Evolutionary conservation across 2,888 invertebrate genomes (phyloP), one percentile per base, ranked within the genome.

Genomic region (Podotricha telesiphe): DNA sequence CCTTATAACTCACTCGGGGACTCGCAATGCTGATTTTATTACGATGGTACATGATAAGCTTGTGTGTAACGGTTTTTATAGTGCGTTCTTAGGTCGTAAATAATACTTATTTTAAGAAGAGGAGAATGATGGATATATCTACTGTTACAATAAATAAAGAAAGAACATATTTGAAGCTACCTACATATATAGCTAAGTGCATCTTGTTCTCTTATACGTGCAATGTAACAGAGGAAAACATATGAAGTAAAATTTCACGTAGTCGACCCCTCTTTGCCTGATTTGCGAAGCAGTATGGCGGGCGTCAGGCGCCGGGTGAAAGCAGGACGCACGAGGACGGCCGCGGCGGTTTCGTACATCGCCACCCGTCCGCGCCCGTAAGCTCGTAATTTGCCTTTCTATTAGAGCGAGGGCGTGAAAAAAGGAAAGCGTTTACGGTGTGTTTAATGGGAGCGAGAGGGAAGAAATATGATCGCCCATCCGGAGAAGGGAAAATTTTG

Each of bases 381-480:
- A 93, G 91, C 92, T 92, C 92, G 92, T 93, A 92, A 93, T 93
- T 93, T 92, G 93, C 92, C 93, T 93, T 93, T 93, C 93, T 93
- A 93, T 93, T 93, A 93, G 90, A 92, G 87, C 84, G 91, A 92
- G 93, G 93, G 93, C 92, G 93, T 93, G 92, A 92, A 93, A 93
- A 93, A 93, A 92, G 92, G 93, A 93, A 93, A 93, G 93, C 93
- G 90, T 92, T 93, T 93, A 93, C 92, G 92, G 93, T 78, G 89
- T 91, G 92, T 90, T 93, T 93, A 92, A 92, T 92, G 91, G 86
- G 93, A 92, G 93, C 76, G 93, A 93, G 87, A 90, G 91, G 92
- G 93, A 93, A 91, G 92, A 93, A 91, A 93, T 93, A 93, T 89
- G 87, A 85, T 87, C 90, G 80, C 89, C 91, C 86, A 89, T 85